Conservation (phyloP, 1,140 invertebrate genomes). For the Drosophila guanche region DNA sequence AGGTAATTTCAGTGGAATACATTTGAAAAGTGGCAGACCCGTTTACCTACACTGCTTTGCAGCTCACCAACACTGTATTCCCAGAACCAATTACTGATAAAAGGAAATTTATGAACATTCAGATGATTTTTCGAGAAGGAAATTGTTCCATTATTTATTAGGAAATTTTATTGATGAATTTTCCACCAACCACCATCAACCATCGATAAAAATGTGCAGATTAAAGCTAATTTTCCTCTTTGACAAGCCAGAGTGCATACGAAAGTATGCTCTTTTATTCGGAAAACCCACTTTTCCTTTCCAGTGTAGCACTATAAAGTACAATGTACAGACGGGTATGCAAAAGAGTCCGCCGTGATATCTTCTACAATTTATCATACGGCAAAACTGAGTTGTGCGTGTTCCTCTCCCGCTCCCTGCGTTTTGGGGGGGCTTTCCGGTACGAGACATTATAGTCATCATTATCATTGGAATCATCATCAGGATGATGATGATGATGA, state of each 20-base stretch:
- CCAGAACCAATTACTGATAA: no score
- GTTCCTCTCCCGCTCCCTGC: conserved; percentile 4
- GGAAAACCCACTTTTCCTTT: neutral
- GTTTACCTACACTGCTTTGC: no score
- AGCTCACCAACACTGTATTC: no score
- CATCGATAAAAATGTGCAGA: no score
- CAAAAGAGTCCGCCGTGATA: conserved; percentile 60
- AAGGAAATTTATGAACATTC: no score
- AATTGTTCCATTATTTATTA: no score
- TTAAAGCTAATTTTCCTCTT: no score
- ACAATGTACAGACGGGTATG: conserved; percentile 37
- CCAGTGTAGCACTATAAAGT: conserved; percentile 37
- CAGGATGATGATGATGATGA: conserved; percentile 17
- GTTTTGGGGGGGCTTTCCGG: conserved; percentile 54
- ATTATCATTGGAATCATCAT: conserved; percentile 40
- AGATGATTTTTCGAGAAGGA: no score
- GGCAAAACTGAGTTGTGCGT: conserved; percentile 61
- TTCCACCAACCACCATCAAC: no score
- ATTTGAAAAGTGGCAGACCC: no score
- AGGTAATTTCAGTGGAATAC: no score
- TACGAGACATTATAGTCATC: conserved; percentile 32
- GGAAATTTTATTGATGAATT: no score
- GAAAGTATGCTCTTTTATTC: neutral
- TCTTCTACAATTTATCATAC: conserved; percentile 79
- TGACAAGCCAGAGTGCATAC: neutral